Conservation (phyloP, 2,888 invertebrate genomes). For the Brenthis ino region DNA sequence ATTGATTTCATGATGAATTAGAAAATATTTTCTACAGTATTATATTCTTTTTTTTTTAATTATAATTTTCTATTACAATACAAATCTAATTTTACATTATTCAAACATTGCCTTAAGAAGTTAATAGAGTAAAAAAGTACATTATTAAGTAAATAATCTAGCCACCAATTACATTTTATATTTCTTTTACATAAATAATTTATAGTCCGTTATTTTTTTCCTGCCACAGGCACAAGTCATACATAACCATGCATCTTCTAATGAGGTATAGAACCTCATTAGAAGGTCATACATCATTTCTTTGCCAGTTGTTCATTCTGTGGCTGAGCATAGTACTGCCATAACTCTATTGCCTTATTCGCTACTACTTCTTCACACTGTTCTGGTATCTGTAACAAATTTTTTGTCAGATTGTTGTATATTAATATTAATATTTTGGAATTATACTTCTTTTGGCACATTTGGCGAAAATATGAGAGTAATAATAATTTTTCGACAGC, state of each 20-base stretch:
- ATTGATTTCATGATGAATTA: too few relatives aligned
- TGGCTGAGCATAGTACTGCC: slow-evolving; percentile 88
- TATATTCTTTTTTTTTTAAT: too few relatives aligned
- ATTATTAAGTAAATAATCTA: background rate
- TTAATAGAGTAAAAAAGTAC: background rate
- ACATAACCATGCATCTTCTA: slow-evolving; percentile 56
- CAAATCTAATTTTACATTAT: too few relatives aligned
- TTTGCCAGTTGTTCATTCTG: slow-evolving; percentile 72
- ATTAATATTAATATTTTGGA: background rate
- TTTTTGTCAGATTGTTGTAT: background rate
- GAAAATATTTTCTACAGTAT: too few relatives aligned
- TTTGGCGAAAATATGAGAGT: too few relatives aligned
- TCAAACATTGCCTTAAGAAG: too few relatives aligned
- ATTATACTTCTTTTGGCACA: too few relatives aligned
- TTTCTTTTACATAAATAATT: background rate
- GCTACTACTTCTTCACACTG: slow-evolving; percentile 92
- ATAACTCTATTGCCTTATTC: slow-evolving; percentile 92
- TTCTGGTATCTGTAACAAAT: slow-evolving; percentile 84
- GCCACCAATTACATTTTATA: background rate
- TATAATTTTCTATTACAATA: too few relatives aligned
- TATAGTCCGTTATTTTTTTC: background rate
- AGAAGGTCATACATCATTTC: slow-evolving; percentile 82
- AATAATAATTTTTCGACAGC: too few relatives aligned
- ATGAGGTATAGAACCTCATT: slow-evolving; percentile 69
- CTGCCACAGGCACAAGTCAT: slow-evolving; percentile 1